Evolutionary conservation across 2,888 invertebrate genomes (phyloP), one percentile per base, ranked within the genome.

Genomic region (Lasioglossum zephyrum): DNA sequence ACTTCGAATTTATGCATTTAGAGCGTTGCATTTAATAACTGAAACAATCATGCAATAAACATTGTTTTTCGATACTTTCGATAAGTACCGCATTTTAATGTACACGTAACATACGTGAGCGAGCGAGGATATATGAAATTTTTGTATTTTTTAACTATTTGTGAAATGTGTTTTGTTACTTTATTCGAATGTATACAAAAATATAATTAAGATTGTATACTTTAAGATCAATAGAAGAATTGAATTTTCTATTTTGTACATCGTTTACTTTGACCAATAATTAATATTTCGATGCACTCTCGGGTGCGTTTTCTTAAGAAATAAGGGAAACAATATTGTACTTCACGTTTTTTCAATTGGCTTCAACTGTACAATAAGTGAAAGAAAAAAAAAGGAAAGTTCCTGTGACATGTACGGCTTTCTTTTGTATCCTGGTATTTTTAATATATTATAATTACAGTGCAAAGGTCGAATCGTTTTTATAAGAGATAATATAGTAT

Each of bases 371-470:
- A 86, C 26, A 73, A 78, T 79, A 80, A 82, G 77, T 44, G 73
- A 76, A 78, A 78, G 49, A 66, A 66, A 36, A 36, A 31, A 82
- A 44, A 87, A 78, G 60, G 79, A 81, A 70, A 85, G 84, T 87
- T 84, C 88, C 85, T 87, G 80, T 73, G 76, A 78, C 11, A 73
- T 5, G 41, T 75, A 73, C 66, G 69, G 78, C 74, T 88, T 84
- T 84, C 53, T 84, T 84, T 87, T 78, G 60, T 74, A 84, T 80
- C 47, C 53, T 47, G 60, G 72, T 80, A 39, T 60, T 76, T 76
- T 13, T 70, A 73, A 74, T 36, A 8, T 73, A 76, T 70, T 36
- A 8, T n/a, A 44, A 75, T 78, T 36, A 75, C 26, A 26, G 31
- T 72, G 39, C 36, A 81, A 74, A 60, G n/a, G 36, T 79, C 49